phyloP scores from a whole-genome alignment of 2,888 invertebrate species.

The Conops quadrifasciatus region DNA sequence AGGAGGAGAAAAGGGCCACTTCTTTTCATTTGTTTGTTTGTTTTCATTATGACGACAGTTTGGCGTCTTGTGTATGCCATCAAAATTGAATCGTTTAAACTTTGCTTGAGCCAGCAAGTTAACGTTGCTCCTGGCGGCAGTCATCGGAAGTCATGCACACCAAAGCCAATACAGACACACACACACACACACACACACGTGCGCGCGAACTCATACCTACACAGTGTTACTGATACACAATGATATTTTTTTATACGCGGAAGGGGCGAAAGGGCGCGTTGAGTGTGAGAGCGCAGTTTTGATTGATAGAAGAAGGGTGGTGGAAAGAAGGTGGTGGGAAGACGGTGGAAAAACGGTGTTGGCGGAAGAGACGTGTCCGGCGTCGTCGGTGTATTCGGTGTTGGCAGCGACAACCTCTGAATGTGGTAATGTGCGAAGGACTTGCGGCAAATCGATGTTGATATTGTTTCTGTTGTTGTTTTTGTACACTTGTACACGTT shows the following conservation, averaged over 20 bases:
- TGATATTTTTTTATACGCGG: slow-evolving; percentile 2
- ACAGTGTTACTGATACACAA: background rate
- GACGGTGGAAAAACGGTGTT: background rate
- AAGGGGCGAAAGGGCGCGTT: slow-evolving; percentile 11
- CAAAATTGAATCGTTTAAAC: slow-evolving; percentile 44
- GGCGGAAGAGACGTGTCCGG: background rate
- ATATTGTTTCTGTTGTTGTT: slow-evolving; percentile 24
- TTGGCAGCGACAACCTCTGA: background rate
- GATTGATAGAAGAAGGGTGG: background rate
- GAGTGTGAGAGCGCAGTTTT: background rate
- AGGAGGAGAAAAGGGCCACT: background rate
- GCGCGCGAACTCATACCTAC: no score
- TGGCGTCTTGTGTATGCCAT: slow-evolving; percentile 9
- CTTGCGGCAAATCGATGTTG: slow-evolving; percentile 55
- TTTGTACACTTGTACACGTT: slow-evolving; percentile 7
- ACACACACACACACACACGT: slow-evolving; percentile 4
- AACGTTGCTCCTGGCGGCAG: slow-evolving; percentile 41
- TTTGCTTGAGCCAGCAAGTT: slow-evolving; percentile 61
- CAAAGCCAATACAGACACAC: background rate
- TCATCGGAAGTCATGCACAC: slow-evolving; percentile 32
- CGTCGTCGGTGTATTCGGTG: no score
- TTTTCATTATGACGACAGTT: slow-evolving; percentile 42
- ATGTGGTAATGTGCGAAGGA: slow-evolving; percentile 60
- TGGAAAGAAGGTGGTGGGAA: background rate
- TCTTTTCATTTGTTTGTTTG: slow-evolving; percentile 31